Percentiles rank a stretch among this genome's conserved stretches.
Evolutionary conservation across 2,113 vertebrate genomes (phyloP).

Genomic region (Polypterus senegalus): DNA sequence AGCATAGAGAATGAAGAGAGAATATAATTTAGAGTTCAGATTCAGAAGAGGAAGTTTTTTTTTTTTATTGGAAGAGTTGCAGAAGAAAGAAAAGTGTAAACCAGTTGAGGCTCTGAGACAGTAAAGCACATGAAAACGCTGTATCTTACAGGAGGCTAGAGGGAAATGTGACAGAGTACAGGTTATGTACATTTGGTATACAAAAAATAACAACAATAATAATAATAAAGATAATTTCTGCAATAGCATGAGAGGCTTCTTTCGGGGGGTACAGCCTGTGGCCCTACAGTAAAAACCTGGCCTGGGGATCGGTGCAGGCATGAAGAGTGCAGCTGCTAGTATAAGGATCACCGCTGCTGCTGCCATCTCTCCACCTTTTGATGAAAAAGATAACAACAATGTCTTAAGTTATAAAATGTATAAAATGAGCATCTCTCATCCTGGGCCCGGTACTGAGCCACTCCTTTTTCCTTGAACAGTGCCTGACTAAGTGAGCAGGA

Average conservation of each 20-base stretch:
- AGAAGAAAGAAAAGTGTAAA: slow-evolving; percentile 27
- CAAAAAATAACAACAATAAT: slow-evolving; percentile 29
- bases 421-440: too few species aligned
- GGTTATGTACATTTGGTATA: slow-evolving; percentile 38
- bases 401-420: too few species aligned
- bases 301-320: too few species aligned
- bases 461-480: too few species aligned
- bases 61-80: slow-evolving; percentile 33
- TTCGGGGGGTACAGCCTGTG: slow-evolving; percentile 18
- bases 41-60: slow-evolving; percentile 29
- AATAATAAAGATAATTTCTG: too few species aligned
- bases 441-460: too few species aligned
- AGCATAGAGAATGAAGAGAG: slow-evolving; percentile 43
- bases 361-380: too few species aligned
- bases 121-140: slow-evolving; percentile 38
- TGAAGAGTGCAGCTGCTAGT: too few species aligned
- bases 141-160: slow-evolving; percentile 36
- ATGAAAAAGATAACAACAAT: too few species aligned
- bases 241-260: slow-evolving; percentile 17
- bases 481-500: too few species aligned
- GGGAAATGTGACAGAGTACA: slow-evolving; percentile 28
- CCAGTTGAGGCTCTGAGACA: slow-evolving; percentile 35
- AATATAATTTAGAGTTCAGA: slow-evolving; percentile 33
- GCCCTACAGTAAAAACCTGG: too few species aligned
- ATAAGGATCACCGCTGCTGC: too few species aligned